Evolutionary conservation across 2,797 vertebrate genomes (phyloP), one percentile per base, ranked within the genome.

Genomic region (Lutjanus argentimaculatus): DNA sequence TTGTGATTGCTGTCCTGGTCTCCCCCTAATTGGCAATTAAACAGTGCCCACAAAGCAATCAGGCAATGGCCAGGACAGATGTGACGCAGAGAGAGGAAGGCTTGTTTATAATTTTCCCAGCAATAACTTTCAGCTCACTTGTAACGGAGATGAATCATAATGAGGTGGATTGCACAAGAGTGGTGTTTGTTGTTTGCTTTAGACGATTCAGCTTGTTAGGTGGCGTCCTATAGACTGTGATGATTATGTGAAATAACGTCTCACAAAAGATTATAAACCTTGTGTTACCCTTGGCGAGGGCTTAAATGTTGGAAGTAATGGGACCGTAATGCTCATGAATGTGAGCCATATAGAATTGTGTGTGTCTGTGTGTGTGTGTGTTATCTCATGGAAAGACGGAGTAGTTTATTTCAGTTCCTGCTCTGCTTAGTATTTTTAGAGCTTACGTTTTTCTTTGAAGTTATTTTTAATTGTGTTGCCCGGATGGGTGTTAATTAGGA

Each of bases 11-110:
- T 91, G 89, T 87, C 90, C 82, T 85, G 80, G 81, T 89, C 74
- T 87, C 64, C 71, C 75, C 58, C 88, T 95, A 96, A 96, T 96
- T 96, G 94, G 79, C 94, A 96, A 95, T 96, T 96, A 96, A 94
- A 93, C 86, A 92, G 82, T 84, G 79, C 83, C 92, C 88, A 91
- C 93, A 94, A 95, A 94, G 94, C 95, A 95, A 95, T 95, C 95
- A 95, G 87, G 84, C 89, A 87, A 75, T 73, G 74, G 77, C 79
- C 73, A 78, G 87, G 91, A 91, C 91, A 93, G 91, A 93, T 93
- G 92, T 83, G 84, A 88, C 15, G 72, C 81, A 85, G 76, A 81
- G 77, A 91, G 79, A 91, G 79, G 89, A 69, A 88, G 84, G 88
- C 80, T 91, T 94, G 93, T 94, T 95, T 94, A 90, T 92, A 86